These are phyloP conservation scores for Mechanitis messenoides DNA, from an alignment of 2,888 invertebrate species.

Conservation along the genomic window DNA sequence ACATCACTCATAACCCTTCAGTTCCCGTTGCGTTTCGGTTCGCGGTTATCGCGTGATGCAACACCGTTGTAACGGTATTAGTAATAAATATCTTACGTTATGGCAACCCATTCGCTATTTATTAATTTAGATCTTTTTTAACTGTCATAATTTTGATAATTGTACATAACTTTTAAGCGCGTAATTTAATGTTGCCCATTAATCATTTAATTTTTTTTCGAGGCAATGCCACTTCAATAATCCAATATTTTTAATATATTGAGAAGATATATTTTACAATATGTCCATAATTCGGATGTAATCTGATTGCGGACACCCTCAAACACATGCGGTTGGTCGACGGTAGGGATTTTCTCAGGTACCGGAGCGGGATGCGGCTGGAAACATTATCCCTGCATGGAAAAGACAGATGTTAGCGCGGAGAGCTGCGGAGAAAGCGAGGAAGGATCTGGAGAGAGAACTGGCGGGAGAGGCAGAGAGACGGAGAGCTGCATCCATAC, in stretches of 20 bases:
- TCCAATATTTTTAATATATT: slow-evolving; percentile 10
- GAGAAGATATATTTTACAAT: slow-evolving; percentile 16
- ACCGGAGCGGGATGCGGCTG: slow-evolving; percentile 91
- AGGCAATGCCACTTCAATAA: slow-evolving; percentile 25
- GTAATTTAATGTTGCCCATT: too few species aligned
- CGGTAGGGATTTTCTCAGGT: slow-evolving; percentile 80
- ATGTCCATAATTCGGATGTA: slow-evolving; percentile 27
- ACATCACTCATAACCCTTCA: slow-evolving; percentile 19
- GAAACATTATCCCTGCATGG: slow-evolving; percentile 95
- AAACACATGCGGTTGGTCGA: slow-evolving; percentile 59
- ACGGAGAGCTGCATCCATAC: slow-evolving; percentile 89
- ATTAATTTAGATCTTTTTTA: too few species aligned
- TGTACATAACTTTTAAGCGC: too few species aligned
- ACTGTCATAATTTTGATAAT: too few species aligned
- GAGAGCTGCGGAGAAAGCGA: slow-evolving; percentile 94
- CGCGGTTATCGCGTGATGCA: slow-evolving; percentile 44
- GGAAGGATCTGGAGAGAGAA: slow-evolving; percentile 92
- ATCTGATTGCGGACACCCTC: slow-evolving; percentile 34
- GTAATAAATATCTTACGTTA: slow-evolving; percentile 5
- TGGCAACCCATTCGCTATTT: not conserved
- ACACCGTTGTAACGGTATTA: slow-evolving; percentile 33
- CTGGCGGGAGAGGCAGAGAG: slow-evolving; percentile 89
- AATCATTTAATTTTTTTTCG: too few species aligned
- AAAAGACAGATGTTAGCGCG: slow-evolving; percentile 96
- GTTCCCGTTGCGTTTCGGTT: slow-evolving; percentile 42